These are phyloP conservation scores for Stomorhina lunata DNA, from an alignment of 2,888 invertebrate genomes.

Conservation along the genomic window DNA sequence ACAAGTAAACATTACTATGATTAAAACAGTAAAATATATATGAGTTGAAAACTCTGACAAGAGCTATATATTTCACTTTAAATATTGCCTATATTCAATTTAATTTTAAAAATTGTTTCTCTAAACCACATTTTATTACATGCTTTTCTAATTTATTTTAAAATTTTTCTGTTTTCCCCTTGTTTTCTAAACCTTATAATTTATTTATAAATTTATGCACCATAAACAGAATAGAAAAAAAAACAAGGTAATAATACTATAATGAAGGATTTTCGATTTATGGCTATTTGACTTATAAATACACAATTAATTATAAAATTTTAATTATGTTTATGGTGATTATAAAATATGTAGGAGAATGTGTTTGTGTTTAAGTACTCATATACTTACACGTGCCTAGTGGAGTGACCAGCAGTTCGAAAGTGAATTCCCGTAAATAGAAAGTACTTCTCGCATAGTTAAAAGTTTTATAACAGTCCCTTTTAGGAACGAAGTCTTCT, in stretches of 20 bases:
- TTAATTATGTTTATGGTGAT: conserved; percentile 60
- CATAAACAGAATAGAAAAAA: neutral
- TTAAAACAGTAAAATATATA: too few relatives aligned
- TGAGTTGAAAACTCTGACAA: too few relatives aligned
- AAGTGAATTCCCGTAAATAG: too few relatives aligned
- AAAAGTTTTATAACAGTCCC: too few relatives aligned
- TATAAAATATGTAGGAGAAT: conserved; percentile 37
- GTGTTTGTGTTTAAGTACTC: neutral
- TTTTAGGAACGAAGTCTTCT: too few relatives aligned
- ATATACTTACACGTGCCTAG: neutral
- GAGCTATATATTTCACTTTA: too few relatives aligned
- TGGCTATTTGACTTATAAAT: conserved; percentile 61
- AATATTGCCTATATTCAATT: too few relatives aligned
- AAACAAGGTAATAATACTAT: neutral
- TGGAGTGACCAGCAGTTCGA: too few relatives aligned
- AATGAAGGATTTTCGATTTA: conserved; percentile 55
- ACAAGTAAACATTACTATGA: too few relatives aligned
- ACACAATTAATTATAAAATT: conserved; percentile 62
- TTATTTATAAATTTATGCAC: neutral
- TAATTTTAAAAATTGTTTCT: neutral
- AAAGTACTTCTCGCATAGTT: too few relatives aligned
- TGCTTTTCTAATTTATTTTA: neutral
- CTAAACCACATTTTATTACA: neutral
- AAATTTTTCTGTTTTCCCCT: neutral
- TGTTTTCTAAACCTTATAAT: neutral